Evolutionary conservation across 2,888 invertebrate genomes (phyloP).

Genomic region (Tipula helvola): DNA sequence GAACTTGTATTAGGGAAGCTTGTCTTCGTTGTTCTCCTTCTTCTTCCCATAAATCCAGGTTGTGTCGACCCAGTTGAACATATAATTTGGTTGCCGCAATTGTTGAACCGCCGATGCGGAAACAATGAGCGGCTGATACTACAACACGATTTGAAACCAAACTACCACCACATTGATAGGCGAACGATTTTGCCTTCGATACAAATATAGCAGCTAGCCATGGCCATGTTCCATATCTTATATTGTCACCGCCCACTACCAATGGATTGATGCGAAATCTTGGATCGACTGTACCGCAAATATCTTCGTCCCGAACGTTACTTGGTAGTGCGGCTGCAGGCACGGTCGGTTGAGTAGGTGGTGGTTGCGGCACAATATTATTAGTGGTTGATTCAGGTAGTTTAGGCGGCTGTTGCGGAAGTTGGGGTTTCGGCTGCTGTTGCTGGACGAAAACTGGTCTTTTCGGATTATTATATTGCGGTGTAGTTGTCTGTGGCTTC

Average conservation of each 20-base stretch:
- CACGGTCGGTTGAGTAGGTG: neutral
- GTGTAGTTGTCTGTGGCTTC: neutral
- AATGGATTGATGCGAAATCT: slow-evolving; percentile 15
- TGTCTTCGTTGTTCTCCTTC: slow-evolving; percentile 19
- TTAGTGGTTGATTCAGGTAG: neutral
- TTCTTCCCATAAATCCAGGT: slow-evolving; percentile 35
- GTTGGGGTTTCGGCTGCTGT: neutral
- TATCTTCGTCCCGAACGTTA: neutral
- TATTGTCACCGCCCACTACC: slow-evolving; percentile 25
- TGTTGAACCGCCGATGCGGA: neutral
- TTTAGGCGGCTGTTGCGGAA: neutral
- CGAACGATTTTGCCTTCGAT: slow-evolving; percentile 29
- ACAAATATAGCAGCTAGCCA: slow-evolving; percentile 55
- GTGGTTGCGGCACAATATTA: neutral
- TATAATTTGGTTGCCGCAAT: slow-evolving; percentile 25
- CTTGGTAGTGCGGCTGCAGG: neutral
- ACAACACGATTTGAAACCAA: slow-evolving; percentile 28
- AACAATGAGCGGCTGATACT: slow-evolving; percentile 37
- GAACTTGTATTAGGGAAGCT: slow-evolving; percentile 18
- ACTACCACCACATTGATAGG: slow-evolving; percentile 31
- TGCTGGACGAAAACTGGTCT: neutral
- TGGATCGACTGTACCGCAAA: neutral
- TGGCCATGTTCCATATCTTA: slow-evolving; percentile 48
- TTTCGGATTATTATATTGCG: neutral
- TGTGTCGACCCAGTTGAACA: slow-evolving; percentile 37